A percentile compares a stretch with the other conserved stretches of the same genome.
These are phyloP conservation scores for Babylonia areolata DNA, from an alignment of 1,140 invertebrate species.

Conservation along the genomic window DNA sequence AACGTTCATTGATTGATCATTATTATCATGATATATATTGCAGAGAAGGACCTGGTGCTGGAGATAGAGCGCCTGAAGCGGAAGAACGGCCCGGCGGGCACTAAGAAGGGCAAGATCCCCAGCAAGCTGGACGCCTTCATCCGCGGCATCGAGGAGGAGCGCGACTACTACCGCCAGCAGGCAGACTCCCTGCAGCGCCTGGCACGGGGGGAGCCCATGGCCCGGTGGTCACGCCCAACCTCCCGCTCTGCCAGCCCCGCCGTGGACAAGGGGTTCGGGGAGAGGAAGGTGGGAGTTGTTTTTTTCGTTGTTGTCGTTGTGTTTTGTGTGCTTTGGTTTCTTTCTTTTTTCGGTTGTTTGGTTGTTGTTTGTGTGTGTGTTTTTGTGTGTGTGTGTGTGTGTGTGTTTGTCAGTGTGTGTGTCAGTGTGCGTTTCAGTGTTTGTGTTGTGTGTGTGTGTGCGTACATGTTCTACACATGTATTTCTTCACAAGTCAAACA, in stretches of 20 bases:
- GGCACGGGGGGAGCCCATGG: constrained; percentile 60
- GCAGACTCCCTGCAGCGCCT: constrained; percentile 66
- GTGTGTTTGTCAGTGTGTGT: too few species aligned
- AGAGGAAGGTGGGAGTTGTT: constrained; percentile 18
- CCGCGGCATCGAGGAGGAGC: constrained; percentile 73
- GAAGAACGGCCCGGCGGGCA: constrained; percentile 63
- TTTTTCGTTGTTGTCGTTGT: not conserved
- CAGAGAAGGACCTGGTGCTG: constrained; percentile 75
- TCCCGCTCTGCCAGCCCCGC: constrained; percentile 60
- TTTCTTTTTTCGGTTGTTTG: too few species aligned
- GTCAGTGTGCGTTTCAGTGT: too few species aligned
- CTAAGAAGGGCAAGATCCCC: constrained; percentile 58
- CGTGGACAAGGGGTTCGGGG: constrained; percentile 48
- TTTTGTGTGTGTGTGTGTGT: too few species aligned
- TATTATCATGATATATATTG: constrained; percentile 41
- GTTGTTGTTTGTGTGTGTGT: not conserved
- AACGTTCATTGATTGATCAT: too few species aligned
- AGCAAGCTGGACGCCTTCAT: constrained; percentile 73
- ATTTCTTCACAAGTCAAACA: too few species aligned
- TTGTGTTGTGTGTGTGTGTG: too few species aligned
- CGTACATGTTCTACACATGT: too few species aligned
- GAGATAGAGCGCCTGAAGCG: constrained; percentile 74
- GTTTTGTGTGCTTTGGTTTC: too few species aligned
- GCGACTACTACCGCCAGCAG: constrained; percentile 75
- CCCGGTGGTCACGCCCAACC: constrained; percentile 52